Evolutionary conservation across 1,140 invertebrate genomes (phyloP).

Genomic region (Littorina saxatilis): DNA sequence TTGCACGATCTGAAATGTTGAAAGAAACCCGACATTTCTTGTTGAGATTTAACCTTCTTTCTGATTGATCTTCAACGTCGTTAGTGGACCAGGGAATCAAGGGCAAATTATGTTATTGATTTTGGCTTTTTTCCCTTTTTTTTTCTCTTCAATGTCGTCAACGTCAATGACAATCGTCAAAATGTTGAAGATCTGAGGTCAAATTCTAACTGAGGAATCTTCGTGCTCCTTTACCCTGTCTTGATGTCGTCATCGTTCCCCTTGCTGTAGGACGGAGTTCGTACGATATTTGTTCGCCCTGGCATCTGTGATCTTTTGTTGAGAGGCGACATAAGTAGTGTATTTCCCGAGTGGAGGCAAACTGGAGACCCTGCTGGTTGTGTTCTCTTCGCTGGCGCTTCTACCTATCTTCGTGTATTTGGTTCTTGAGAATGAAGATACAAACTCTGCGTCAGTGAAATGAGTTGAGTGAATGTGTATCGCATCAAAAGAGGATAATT

Average conservation of each 20-base stretch:
- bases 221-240: background rate
- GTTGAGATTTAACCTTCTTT: background rate
- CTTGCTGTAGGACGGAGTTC: background rate
- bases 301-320: background rate
- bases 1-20: background rate
- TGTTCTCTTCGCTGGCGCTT: too few relatives aligned
- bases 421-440: too few relatives aligned
- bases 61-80: background rate
- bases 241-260: background rate
- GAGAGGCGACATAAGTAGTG: too few relatives aligned
- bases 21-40: background rate
- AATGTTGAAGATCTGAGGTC: background rate
- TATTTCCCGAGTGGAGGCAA: too few relatives aligned
- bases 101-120: background rate
- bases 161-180: background rate
- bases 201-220: background rate
- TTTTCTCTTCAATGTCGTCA: background rate
- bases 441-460: too few relatives aligned
- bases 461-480: too few relatives aligned
- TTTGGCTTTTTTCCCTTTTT: constrained; percentile 4
- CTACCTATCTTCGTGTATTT: too few relatives aligned
- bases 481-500: too few relatives aligned
- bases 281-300: background rate
- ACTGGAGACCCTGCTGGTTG: too few relatives aligned
- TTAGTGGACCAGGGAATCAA: too few relatives aligned